Evolutionary conservation across 2,888 invertebrate genomes (phyloP).

Genomic region (Pandemis corylana): DNA sequence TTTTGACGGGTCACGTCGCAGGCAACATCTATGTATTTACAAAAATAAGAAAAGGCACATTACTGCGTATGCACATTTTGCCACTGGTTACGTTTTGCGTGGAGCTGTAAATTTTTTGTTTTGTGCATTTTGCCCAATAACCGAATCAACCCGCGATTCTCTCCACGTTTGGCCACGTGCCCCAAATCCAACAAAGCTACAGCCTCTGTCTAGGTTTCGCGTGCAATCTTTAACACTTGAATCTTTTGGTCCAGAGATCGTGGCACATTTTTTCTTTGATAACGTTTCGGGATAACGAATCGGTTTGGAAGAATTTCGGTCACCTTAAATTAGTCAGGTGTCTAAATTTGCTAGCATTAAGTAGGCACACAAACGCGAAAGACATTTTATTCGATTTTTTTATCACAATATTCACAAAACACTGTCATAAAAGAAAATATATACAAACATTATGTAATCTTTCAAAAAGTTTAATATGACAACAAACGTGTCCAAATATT

Average conservation of each 20-base stretch:
- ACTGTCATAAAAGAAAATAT: background rate
- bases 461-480: background rate
- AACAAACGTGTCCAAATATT: no score
- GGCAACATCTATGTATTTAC: no score
- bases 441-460: background rate
- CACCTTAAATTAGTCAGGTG: background rate
- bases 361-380: background rate
- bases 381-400: background rate
- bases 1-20: no score
- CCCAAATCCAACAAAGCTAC: constrained; percentile 19
- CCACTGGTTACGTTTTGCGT: no score
- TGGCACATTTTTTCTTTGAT: constrained; percentile 12
- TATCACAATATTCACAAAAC: background rate
- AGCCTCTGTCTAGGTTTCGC: constrained; percentile 18
- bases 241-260: background rate
- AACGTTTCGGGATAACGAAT: background rate
- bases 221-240: constrained; percentile 31
- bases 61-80: no score
- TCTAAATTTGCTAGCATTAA: no score
- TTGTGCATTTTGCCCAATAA: no score
- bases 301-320: background rate
- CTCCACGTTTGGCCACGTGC: background rate
- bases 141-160: background rate
- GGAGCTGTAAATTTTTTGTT: no score
- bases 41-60: no score